phyloP scores from a whole-genome alignment of 2,888 invertebrate species.

The Andricus curvator region DNA sequence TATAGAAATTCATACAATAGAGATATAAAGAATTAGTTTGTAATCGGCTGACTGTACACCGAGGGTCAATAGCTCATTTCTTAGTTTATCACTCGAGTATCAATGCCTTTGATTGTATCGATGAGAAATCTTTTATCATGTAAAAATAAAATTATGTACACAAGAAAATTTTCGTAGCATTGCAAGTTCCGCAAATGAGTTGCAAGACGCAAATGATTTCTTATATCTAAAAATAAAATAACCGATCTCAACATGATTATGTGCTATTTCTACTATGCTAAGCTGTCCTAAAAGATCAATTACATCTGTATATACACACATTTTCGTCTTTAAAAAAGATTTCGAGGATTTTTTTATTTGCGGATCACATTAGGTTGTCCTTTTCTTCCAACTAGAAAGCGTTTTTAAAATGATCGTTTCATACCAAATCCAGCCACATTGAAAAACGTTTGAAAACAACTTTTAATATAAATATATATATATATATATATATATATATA shows the following conservation, averaged over 20 bases:
- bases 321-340: slow-evolving; percentile 45
- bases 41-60: not conserved
- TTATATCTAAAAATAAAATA: slow-evolving; percentile 47
- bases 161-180: not conserved
- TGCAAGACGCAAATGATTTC: slow-evolving; percentile 55
- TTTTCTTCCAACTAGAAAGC: slow-evolving; percentile 44
- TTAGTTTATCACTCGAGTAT: not conserved
- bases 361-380: slow-evolving; percentile 12
- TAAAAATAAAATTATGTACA: slow-evolving; percentile 29
- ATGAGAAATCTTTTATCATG: not conserved
- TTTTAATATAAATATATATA: no score
- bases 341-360: slow-evolving; percentile 12
- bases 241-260: slow-evolving; percentile 56
- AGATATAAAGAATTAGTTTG: not conserved
- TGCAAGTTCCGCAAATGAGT: slow-evolving; percentile 57
- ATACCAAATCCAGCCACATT: slow-evolving; percentile 29
- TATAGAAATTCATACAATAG: slow-evolving; percentile 27
- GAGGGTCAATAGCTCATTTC: not conserved
- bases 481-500: no score
- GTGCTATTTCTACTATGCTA: slow-evolving; percentile 36
- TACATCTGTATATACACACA: slow-evolving; percentile 32
- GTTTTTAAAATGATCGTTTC: slow-evolving; percentile 50
- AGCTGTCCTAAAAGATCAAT: slow-evolving; percentile 25
- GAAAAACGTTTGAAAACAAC: no score
- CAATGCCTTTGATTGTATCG: not conserved